These are phyloP conservation scores for Anguilla megastoma DNA, from an alignment of 2,797 vertebrate species.

Conservation along the genomic window DNA sequence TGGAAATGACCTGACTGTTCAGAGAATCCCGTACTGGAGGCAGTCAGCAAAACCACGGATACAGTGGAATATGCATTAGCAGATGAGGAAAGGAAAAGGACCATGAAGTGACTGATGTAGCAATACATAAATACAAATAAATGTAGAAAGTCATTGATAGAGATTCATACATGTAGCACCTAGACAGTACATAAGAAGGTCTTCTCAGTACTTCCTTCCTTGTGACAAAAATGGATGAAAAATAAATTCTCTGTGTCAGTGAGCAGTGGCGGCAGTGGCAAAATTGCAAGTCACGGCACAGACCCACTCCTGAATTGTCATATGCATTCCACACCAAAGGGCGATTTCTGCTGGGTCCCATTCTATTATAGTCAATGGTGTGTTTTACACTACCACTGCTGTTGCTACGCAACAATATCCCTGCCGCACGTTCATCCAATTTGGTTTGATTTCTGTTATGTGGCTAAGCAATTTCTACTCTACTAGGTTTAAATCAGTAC, in stretches of 20 bases:
- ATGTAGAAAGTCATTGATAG: neutral
- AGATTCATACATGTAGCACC: neutral
- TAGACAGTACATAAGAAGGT: neutral
- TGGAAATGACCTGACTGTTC: neutral
- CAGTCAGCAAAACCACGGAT: neutral
- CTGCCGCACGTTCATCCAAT: neutral
- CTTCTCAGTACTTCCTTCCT: neutral
- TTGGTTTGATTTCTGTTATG: conserved; percentile 7
- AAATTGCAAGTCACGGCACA: neutral
- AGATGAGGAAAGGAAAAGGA: neutral
- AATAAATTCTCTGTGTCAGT: neutral
- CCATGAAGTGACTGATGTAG: neutral
- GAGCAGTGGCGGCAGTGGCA: neutral
- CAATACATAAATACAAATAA: neutral
- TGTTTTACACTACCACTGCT: neutral
- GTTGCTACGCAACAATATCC: neutral
- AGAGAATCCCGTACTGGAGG: neutral
- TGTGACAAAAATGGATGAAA: neutral
- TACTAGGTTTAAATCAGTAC: neutral
- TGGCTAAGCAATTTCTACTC: conserved; percentile 7
- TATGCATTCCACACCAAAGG: conserved; percentile 3
- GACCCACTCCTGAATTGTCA: conserved; percentile 2
- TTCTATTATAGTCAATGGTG: conserved; percentile 11
- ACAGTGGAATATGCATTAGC: neutral
- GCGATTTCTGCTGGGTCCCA: neutral